Evolutionary conservation across 1,140 invertebrate species (phyloP), one percentile per base, ranked within the genome.

Genomic region (Mizuhopecten yessoensis): DNA sequence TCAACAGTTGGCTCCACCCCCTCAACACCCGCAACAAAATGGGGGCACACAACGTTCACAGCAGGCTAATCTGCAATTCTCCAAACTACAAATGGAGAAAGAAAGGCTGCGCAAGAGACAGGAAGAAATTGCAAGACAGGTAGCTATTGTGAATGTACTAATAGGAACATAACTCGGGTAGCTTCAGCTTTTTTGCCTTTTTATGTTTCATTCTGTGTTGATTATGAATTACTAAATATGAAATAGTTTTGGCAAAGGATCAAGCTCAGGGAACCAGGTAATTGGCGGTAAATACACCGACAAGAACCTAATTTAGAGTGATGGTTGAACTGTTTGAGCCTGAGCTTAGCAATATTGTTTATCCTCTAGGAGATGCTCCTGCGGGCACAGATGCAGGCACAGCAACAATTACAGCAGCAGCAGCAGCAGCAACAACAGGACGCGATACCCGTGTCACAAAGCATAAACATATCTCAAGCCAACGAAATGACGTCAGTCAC

Each of bases 71-170:
- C 90, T 87, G 90, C 90, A 91, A 88, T 89, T 89, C 90, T 39
- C 93, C 90, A 98, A 98, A 90, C 96, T 99, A 89, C 98, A 99
- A 95, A 97, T 98, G 95, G 98, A 99, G 97, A 97, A 94, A 90
- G 98, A 99, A 96, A 97, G 98, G 92, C 97, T 99, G 88, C 98
- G 98, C 96, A 98, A 98, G 94, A 97, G 98, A 91, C 98, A 98
- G 96, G 98, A 98, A 96, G 98, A 99, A 97, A 98, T 99, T 94
- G 97, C 98, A 95, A 97, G 98, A 95, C 98, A 98, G 97, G 98
- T 98, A 96, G 39, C 75, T 34, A 39, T 34, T 57, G 42, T 15
- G 86, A 9, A 89, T 39, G 90, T 87, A 87, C 86, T 13, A 45
- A 45, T 17, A 7, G 13, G 36, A 39, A 39, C 5, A 13, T n/a